Base-by-base conservation (phyloP, 2,113 vertebrate species). In the Cavia porcellus region DNA sequence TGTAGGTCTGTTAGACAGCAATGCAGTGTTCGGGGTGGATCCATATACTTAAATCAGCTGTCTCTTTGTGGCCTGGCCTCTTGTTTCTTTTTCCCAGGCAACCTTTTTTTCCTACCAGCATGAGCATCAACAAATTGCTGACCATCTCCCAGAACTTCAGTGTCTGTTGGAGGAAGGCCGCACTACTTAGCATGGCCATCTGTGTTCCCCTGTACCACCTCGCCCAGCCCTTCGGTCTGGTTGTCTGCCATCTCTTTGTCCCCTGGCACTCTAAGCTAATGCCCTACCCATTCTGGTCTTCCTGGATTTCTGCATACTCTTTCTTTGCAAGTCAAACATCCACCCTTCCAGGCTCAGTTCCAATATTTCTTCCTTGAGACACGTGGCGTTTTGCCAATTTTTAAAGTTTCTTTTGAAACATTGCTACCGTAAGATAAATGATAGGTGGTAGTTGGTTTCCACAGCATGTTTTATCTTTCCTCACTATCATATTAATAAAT, bases 361-460 rank as follows among this genome's bases (percentile, higher is more conserved):
- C 90, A 97, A 42, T 59, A 82, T 83, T 94, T 98, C 93, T 94
- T 96, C 66, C 95, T 93, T 95, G 81, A 96, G 92, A 96, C 45
- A 42, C 52, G 57, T 93, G 96, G 96, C 90, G 0, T 87, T 87
- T 93, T 92, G 97, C 97, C 96, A 97, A 70, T 84, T 93, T 93
- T 86, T n/a, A 15, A 45, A 64, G 64, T 92, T 96, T 96, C 64
- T 95, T 94, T 96, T 75, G 86, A 96, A 90, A 92, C 42, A 84
- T 83, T 95, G 50, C 88, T 84, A n/a, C 68, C 15, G 1, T 70
- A 84, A 89, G 86, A 92, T 95, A 94, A 92, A 83, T 75, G 80
- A 89, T 70, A 93, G 57, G 75, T 77, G 70, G 45, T 22, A 82
- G 62, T 68, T 24, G 0, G 66, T 95, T 92, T 84, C 22, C 87